Percentiles rank a stretch among this genome's conserved stretches.
phyloP scores from a whole-genome alignment of 2,797 vertebrate species.

The Acanthis flammea region DNA sequence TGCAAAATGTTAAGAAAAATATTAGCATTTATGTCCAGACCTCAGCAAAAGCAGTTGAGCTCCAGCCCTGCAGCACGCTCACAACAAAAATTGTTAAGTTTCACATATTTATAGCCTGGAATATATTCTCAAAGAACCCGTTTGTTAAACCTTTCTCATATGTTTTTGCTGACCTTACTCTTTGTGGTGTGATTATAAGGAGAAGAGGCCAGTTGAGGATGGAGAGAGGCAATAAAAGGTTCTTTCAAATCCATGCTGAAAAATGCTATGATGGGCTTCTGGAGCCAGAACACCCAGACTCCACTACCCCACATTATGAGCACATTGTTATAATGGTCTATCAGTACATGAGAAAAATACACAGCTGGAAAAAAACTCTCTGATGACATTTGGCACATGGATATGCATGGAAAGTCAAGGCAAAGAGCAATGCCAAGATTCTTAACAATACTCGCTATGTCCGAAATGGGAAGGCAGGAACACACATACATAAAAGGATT shows the following conservation, averaged over 20 bases:
- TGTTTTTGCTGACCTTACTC: conserved; percentile 5
- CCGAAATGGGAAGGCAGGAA: neutral
- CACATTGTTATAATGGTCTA: neutral
- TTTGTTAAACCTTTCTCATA: neutral
- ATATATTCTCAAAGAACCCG: neutral
- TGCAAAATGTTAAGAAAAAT: conserved; percentile 33
- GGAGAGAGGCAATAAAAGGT: neutral
- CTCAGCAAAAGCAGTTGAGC: neutral
- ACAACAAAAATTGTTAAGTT: neutral
- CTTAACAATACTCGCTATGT: conserved; percentile 22
- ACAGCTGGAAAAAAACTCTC: conserved; percentile 32
- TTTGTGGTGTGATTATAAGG: neutral
- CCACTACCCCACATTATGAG: neutral
- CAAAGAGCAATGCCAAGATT: conserved; percentile 38
- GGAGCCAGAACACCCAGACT: neutral
- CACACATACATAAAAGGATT: conserved; percentile 25
- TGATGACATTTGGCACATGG: conserved; percentile 39
- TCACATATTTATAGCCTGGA: neutral
- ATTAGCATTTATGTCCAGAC: neutral
- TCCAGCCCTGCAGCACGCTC: neutral
- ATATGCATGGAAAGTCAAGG: conserved; percentile 26
- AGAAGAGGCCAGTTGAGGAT: neutral
- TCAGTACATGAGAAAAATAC: neutral
- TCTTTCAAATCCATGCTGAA: neutral
- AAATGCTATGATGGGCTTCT: neutral